These are phyloP conservation scores for Botia almorhae DNA, from an alignment of 2,797 vertebrate genomes.

Conservation along the genomic window DNA sequence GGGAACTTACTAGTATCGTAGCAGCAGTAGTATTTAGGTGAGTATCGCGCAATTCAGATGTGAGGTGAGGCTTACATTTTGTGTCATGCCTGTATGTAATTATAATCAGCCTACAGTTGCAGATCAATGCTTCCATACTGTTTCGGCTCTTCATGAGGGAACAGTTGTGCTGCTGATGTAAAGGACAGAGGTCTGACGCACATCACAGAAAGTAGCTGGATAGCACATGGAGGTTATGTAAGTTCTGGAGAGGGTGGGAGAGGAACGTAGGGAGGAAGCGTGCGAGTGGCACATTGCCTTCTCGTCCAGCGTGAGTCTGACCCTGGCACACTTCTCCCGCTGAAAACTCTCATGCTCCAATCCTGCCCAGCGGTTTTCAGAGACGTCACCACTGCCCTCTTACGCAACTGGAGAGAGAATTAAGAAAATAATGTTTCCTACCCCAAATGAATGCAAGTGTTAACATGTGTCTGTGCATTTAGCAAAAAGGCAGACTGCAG, in stretches of 20 bases:
- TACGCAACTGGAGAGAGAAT: constrained; percentile 36
- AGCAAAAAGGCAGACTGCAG: neutral
- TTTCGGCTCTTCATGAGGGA: neutral
- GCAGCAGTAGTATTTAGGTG: neutral
- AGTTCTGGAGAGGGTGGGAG: constrained; percentile 39
- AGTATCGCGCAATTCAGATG: too few relatives aligned
- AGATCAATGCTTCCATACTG: neutral
- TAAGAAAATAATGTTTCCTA: constrained; percentile 44
- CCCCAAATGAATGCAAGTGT: constrained; percentile 12
- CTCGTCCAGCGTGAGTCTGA: constrained; percentile 58
- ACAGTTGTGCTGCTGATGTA: neutral
- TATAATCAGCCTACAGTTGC: neutral
- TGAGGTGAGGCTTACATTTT: too few relatives aligned
- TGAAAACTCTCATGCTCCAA: constrained; percentile 33
- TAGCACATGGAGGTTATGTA: constrained; percentile 35
- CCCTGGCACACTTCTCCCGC: constrained; percentile 66
- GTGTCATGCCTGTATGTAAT: too few relatives aligned
- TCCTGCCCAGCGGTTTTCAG: constrained; percentile 27
- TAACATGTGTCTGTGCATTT: neutral
- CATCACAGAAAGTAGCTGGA: neutral
- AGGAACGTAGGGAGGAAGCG: constrained; percentile 47
- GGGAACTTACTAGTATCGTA: neutral
- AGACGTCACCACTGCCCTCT: constrained; percentile 33
- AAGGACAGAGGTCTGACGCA: neutral
- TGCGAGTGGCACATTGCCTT: constrained; percentile 72